Base-by-base conservation (phyloP, 2,888 invertebrate genomes). In the Pomacea canaliculata region DNA sequence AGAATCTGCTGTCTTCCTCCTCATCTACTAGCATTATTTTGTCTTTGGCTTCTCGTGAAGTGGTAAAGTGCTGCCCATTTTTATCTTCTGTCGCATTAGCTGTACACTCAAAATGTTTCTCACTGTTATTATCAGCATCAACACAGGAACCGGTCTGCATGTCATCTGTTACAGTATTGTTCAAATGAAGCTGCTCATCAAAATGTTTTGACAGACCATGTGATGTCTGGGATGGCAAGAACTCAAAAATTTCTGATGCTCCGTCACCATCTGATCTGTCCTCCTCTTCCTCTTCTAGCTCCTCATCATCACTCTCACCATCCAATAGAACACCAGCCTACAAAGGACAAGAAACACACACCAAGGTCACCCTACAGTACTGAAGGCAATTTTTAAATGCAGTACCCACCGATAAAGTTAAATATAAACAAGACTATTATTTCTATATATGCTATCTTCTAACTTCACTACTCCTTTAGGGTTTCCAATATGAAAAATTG, bases 181-280 rank as follows among this genome's bases (percentile, higher is more conserved):
- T 67, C 23, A 74, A 56, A 60, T 74, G 74, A 18, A 74, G 74
- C 69, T 69, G 74, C 56, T 62, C 68, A 62, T 74, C 62, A n/a
- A 74, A 74, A 23, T 74, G 49, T 46, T 62, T 67, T 5, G 74
- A 71, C 37, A 81, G 78, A 56, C 80, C 79, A 77, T 80, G 80
- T 10, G 79, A 80, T 2, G 76, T 76, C 62, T 82, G 81, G 19
- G 81, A 82, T 8, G 79, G 77, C 9, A 81, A 79, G 75, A 81
- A 81, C 27, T 80, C 81, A 16, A 81, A 79, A 1, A 81, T 78
- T 76, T 82, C 82, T 51, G 81, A 82, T 18, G 78, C 78, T 10
- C 79, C 79, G 16, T 79, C 82, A 0, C 70, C 69, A 51, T 80
- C 80, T 9, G 78, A 79, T 13, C 77, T 78, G 16, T 73, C 49